phyloP scores from a whole-genome alignment of 2,797 vertebrate genomes.

The Lutjanus argentimaculatus region DNA sequence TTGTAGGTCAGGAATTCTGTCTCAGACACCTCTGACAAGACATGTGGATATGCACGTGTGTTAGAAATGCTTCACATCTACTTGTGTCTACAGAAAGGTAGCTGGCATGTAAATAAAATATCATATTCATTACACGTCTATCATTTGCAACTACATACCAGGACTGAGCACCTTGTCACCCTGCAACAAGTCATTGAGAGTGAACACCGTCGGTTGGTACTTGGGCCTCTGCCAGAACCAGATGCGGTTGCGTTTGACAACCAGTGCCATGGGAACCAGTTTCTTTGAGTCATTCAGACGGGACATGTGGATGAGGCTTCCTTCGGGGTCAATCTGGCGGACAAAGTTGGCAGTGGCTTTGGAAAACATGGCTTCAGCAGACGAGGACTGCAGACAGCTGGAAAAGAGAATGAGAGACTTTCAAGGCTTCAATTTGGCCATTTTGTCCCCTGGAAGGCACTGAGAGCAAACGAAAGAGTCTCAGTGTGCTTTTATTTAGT shows the following conservation, averaged over 20 bases:
- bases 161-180: constrained; percentile 82
- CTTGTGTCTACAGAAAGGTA: neutral
- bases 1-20: constrained; percentile 89
- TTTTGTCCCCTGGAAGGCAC: neutral
- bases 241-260: constrained; percentile 88
- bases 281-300: constrained; percentile 90
- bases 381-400: constrained; percentile 19
- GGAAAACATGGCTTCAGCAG: constrained; percentile 88
- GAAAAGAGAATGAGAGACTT: constrained; percentile 21
- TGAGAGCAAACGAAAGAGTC: neutral
- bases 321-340: constrained; percentile 88
- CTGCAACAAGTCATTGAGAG: constrained; percentile 88
- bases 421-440: constrained; percentile 13
- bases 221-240: constrained; percentile 93
- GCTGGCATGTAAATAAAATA: neutral
- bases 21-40: constrained; percentile 85
- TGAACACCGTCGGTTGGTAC: constrained; percentile 91
- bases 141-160: constrained; percentile 78
- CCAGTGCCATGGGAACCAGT: constrained; percentile 88
- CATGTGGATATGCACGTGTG: neutral
- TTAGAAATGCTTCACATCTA: no score
- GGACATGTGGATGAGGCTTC: constrained; percentile 89
- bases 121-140: neutral
- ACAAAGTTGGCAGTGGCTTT: constrained; percentile 92
- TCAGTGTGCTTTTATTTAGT: neutral